Conservation (phyloP, 2,797 vertebrate genomes). For the Eulemur albifrons region DNA sequence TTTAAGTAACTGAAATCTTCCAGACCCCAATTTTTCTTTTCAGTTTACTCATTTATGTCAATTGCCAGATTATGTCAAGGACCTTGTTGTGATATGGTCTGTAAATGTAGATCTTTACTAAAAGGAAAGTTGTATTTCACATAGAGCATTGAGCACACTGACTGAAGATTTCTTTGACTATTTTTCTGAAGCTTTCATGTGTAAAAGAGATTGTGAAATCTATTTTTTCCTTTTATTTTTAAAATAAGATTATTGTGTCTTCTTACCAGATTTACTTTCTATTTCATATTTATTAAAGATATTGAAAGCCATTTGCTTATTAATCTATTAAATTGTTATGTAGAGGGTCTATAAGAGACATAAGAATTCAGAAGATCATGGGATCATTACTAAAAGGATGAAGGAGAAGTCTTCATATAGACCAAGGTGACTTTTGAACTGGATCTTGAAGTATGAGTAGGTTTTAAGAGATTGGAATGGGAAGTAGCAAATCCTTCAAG, state of each 20-base stretch:
- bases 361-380: background rate
- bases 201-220: constrained; percentile 60
- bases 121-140: constrained; percentile 77
- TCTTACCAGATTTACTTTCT: background rate
- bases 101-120: constrained; percentile 82
- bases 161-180: constrained; percentile 48
- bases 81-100: constrained; percentile 86
- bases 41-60: constrained; percentile 86
- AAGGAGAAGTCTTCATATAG: background rate
- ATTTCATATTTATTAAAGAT: background rate
- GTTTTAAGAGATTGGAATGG: background rate
- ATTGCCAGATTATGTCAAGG: constrained; percentile 90
- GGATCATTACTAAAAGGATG: background rate
- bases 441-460: background rate
- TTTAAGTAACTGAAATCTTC: constrained; percentile 90
- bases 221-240: constrained; percentile 29
- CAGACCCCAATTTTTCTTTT: constrained; percentile 71
- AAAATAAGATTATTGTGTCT: background rate
- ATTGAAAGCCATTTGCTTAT: background rate
- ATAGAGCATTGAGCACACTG: constrained; percentile 57
- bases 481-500: background rate
- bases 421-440: background rate
- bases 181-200: constrained; percentile 65
- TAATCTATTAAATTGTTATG: background rate
- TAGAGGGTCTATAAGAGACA: background rate